These are phyloP conservation scores for Andrena chrysosceles DNA, from an alignment of 2,888 invertebrate species.

Conservation along the genomic window DNA sequence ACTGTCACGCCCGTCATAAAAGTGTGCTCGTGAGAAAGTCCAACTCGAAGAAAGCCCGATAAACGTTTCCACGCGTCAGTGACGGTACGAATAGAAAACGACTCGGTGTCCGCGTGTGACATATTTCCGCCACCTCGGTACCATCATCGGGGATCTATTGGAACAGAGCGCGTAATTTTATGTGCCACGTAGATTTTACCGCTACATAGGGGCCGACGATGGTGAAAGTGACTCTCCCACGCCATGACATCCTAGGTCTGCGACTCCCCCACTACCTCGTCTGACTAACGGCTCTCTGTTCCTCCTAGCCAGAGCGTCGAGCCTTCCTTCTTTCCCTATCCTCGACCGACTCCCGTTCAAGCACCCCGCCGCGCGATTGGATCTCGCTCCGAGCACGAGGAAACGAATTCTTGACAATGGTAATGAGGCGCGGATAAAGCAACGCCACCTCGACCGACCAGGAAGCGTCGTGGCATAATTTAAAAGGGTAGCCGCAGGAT, in stretches of 20 bases:
- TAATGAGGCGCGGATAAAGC: constrained; percentile 48
- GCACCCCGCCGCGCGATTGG: constrained; percentile 39
- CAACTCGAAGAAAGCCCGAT: too few species aligned
- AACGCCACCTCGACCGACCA: constrained; percentile 26
- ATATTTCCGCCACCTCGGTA: constrained; percentile 30
- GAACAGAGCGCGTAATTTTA: constrained; percentile 62
- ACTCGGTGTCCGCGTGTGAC: neutral
- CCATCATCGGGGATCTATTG: constrained; percentile 42
- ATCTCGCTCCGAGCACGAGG: constrained; percentile 29
- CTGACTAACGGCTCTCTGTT: constrained; percentile 41
- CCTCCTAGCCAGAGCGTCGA: constrained; percentile 25
- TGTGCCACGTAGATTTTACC: constrained; percentile 67
- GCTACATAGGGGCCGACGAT: constrained; percentile 71
- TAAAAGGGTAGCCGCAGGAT: constrained; percentile 21
- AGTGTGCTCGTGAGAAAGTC: too few species aligned
- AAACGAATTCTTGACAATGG: constrained; percentile 65
- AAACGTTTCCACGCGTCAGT: too few species aligned
- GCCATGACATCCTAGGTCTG: constrained; percentile 80
- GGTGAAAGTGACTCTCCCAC: constrained; percentile 84
- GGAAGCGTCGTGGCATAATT: constrained; percentile 39
- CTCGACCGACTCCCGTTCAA: constrained; percentile 34
- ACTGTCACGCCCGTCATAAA: too few species aligned
- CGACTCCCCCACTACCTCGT: constrained; percentile 58
- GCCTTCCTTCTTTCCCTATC: constrained; percentile 36
- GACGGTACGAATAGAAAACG: too few species aligned